Conservation (phyloP, 92 coral and sea anemone genomes). For the Bergia puertoricense region DNA sequence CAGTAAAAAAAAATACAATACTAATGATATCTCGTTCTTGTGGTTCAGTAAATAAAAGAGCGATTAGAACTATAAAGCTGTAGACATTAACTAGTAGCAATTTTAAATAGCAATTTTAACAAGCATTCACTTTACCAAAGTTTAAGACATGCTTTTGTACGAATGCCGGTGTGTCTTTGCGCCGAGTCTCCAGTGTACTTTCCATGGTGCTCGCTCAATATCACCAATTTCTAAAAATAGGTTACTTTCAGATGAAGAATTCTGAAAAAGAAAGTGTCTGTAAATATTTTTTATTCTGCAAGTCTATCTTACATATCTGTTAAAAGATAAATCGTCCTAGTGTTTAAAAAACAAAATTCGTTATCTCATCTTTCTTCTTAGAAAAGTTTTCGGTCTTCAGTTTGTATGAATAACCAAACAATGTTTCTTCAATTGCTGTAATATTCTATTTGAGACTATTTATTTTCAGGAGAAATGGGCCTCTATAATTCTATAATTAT, state of each 20-base stretch:
- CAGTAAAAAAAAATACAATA: no score
- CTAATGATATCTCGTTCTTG: no score
- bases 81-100: neutral
- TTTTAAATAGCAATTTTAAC: neutral
- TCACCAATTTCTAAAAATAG: neutral
- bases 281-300: neutral
- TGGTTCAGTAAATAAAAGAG: no score
- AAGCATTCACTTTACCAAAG: neutral
- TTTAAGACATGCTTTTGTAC: slow-evolving; percentile 10
- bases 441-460: no score
- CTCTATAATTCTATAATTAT: no score
- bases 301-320: neutral
- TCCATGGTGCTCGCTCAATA: neutral
- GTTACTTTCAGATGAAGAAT: neutral
- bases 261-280: neutral
- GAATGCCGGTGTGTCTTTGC: slow-evolving; percentile 32
- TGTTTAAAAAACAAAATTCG: no score
- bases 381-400: no score
- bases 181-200: slow-evolving; percentile 8
- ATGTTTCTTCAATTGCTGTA: no score
- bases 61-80: no score
- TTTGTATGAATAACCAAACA: no score
- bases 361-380: no score
- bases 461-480: no score
- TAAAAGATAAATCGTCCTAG: neutral